Evolutionary conservation across 2,888 invertebrate species (phyloP).

Genomic region (Myopa testacea): DNA sequence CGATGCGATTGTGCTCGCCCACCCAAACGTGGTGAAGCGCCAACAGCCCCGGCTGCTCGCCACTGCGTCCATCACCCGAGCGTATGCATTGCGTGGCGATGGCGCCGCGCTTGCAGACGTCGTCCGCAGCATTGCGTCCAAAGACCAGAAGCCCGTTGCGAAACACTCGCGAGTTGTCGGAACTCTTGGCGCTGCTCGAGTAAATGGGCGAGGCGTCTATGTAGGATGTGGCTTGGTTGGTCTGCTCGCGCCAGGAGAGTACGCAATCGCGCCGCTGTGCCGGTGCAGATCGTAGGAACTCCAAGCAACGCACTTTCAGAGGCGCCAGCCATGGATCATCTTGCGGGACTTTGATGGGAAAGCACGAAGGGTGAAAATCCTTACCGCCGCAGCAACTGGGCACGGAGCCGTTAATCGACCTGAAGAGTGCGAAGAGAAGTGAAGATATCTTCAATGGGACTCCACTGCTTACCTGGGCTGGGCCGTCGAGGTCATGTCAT

Average conservation of each 20-base stretch:
- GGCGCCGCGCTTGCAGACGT: slow-evolving; percentile 79
- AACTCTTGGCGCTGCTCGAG: slow-evolving; percentile 79
- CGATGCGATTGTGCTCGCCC: slow-evolving; percentile 74
- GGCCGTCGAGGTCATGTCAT: slow-evolving; percentile 85
- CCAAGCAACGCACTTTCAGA: slow-evolving; percentile 80
- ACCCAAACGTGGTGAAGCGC: slow-evolving; percentile 69
- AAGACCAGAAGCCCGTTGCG: slow-evolving; percentile 78
- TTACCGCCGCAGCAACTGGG: slow-evolving; percentile 77
- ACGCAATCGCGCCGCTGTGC: slow-evolving; percentile 84
- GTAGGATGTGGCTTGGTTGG: slow-evolving; percentile 85
- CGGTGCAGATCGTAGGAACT: slow-evolving; percentile 85
- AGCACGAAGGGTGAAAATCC: slow-evolving; percentile 84
- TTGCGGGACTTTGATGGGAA: slow-evolving; percentile 81
- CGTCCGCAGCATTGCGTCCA: slow-evolving; percentile 76
- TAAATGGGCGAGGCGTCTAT: slow-evolving; percentile 87
- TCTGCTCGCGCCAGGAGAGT: slow-evolving; percentile 85
- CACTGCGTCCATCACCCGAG: slow-evolving; percentile 82
- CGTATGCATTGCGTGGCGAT: slow-evolving; percentile 81
- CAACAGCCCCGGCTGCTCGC: slow-evolving; percentile 79
- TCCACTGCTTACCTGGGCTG: slow-evolving; percentile 72
- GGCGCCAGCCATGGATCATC: slow-evolving; percentile 80
- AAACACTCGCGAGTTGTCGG: slow-evolving; percentile 81
- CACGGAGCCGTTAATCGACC: slow-evolving; percentile 80
- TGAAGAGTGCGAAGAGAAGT: slow-evolving; percentile 37
- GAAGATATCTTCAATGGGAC: background rate